Evolutionary conservation across 1,140 invertebrate genomes (phyloP), one percentile per base, ranked within the genome.

Genomic region (Cotesia typhae): DNA sequence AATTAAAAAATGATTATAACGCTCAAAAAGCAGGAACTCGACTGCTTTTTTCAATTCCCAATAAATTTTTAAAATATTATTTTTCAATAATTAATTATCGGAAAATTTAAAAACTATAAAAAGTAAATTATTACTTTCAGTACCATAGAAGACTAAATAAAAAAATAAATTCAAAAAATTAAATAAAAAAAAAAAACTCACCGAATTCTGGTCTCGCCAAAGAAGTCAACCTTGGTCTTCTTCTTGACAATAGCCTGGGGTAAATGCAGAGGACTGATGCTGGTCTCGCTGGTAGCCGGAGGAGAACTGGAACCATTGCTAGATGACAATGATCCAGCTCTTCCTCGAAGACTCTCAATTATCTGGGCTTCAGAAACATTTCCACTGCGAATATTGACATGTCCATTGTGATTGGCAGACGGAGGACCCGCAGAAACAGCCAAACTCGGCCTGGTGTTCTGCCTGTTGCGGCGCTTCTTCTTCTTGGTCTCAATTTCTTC

Each of bases 221-320:
- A 91, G 75, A 94, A 91, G 79, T 96, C 94, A 70, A 93, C 89
- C 84, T 94, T 94, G 77, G 90, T 89, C 82, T 91, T 93, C 87
- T 91, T 92, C 83, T 92, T 93, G 60, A 88, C 87, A 57, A 89
- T 88, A 35, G 90, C 88, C 87, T 89, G 92, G 77, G 84, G 83
- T 61, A 86, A 85, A 70, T 87, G 85, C 38, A 90, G 90, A 75
- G 89, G 93, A 80, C 87, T 94, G 77, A 90, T 90, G 88, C 90
- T 93, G 83, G 85, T 93, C 85, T 88, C 92, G 88, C 89, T 92
- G 71, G 88, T 92, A 77, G 88, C 91, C 7, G 90, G 92, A 55
- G 90, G 91, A 60, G 90, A 94, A 67, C 90, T 93, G 75, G 88
- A 92, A 4, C 89, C 92, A 76, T 80, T 91, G 81, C 87, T 91